Evolutionary conservation across 2,797 vertebrate genomes (phyloP), one percentile per base, ranked within the genome.

Genomic region (Tadarida brasiliensis): DNA sequence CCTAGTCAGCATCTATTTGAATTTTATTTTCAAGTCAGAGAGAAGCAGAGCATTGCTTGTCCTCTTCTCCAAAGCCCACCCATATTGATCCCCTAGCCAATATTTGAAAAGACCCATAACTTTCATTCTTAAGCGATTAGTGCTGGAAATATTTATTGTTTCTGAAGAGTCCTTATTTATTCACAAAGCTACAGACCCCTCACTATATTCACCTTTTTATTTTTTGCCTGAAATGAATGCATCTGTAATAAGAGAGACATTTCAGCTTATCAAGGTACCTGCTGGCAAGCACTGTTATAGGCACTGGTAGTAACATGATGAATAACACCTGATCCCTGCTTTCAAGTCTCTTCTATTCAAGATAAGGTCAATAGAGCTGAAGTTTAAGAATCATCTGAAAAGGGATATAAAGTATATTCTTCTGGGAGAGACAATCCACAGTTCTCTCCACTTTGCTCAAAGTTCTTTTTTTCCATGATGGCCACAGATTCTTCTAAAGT

Each of bases 11-110:
- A 54, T 82, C 9, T 63, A 54, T 67, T 71, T 93, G 7, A 88
- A 51, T 93, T 94, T 96, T n/a, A 82, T 71, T 65, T 92, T 76
- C 81, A 3, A 4, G 7, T 86, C 54, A 61, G 7, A 26, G 8
- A 73, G 67, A 77, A 63, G 24, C 6, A 54, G 26, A 33, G 0
- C 2, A 59, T 87, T 54, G 76, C 7, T 57, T 77, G 3, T 17
- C 2, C 16, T 89, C 26, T 80, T 49, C 22, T 47, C 35, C 80
- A 44, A 89, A 67, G 3, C 1, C 16, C 8, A 39, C 39, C 4
- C 12, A 44, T 33, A 68, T n/a, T 44, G 39, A 73, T 54, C 49
- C n/a, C 11, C 1, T 22, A 26, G 20, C 26, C n/a, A 94, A 10
- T 39, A 77, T 85, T 54, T 71, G 24, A 65, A 30, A 95, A 84